Conservation (phyloP, 2,888 invertebrate species). For the Agrochola macilenta region DNA sequence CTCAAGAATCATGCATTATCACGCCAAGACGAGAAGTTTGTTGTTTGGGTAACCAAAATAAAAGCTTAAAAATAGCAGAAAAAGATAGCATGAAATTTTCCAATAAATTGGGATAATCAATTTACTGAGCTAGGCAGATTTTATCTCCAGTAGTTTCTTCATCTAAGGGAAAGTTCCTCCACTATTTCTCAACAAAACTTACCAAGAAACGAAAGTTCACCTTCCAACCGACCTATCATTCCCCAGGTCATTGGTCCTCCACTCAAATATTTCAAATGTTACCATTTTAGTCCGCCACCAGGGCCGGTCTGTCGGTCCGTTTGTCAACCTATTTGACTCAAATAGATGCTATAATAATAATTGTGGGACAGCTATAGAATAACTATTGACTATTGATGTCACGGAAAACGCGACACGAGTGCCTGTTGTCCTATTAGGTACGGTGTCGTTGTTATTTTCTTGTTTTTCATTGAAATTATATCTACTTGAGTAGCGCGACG, state of each 20-base stretch:
- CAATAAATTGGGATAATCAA: background rate
- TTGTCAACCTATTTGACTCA: constrained; percentile 54
- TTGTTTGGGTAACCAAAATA: background rate
- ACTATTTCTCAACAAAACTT: background rate
- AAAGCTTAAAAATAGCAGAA: background rate
- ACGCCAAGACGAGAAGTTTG: background rate
- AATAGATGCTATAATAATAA: constrained; percentile 29
- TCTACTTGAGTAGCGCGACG: background rate
- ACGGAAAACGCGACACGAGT: constrained; percentile 45
- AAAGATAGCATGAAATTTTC: too few species aligned
- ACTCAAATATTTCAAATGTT: constrained; percentile 53
- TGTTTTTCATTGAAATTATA: constrained; percentile 25
- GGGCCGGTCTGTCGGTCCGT: constrained; percentile 38
- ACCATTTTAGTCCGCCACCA: constrained; percentile 48
- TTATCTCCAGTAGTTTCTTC: background rate
- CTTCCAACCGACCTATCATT: background rate
- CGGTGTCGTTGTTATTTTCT: constrained; percentile 15
- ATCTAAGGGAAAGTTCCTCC: background rate
- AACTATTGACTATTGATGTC: constrained; percentile 56
- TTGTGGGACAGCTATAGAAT: constrained; percentile 39
- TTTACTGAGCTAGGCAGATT: background rate
- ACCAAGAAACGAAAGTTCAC: background rate
- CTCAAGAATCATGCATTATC: background rate
- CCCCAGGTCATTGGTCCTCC: constrained; percentile 38
- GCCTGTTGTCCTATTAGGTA: constrained; percentile 40